Percentiles rank a stretch among this genome's conserved stretches.
These are phyloP conservation scores for Bombus haemorrhoidalis DNA, from an alignment of 1,140 invertebrate genomes.

Conservation along the genomic window DNA sequence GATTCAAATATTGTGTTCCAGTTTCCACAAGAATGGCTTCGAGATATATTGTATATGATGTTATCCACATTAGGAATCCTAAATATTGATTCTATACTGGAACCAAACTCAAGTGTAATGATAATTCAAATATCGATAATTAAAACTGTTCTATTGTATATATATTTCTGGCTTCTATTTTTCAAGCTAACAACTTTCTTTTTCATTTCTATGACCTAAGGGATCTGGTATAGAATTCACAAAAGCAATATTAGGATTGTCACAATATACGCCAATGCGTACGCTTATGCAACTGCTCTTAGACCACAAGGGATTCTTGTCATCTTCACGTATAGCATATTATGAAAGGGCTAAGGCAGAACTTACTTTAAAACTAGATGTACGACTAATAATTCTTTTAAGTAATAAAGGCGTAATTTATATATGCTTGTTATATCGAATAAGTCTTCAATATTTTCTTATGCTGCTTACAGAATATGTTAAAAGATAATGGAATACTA, in stretches of 20 bases:
- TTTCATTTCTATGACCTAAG: slow-evolving; percentile 68
- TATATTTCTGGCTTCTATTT: too few relatives aligned
- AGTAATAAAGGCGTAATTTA: not conserved
- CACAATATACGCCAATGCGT: slow-evolving; percentile 77
- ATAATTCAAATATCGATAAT: too few relatives aligned
- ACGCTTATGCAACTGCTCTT: slow-evolving; percentile 77
- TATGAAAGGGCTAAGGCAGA: slow-evolving; percentile 73
- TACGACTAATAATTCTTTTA: not conserved
- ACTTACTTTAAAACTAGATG: slow-evolving; percentile 75
- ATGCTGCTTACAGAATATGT: slow-evolving; percentile 78
- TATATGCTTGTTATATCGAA: not conserved
- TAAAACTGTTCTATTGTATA: too few relatives aligned
- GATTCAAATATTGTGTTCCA: slow-evolving; percentile 25
- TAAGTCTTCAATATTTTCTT: not conserved
- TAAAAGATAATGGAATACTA: slow-evolving; percentile 88
- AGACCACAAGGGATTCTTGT: slow-evolving; percentile 78
- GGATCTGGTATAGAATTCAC: slow-evolving; percentile 78
- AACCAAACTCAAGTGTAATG: too few relatives aligned
- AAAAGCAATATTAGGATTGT: slow-evolving; percentile 79
- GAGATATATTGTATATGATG: accelerated
- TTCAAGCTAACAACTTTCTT: not conserved
- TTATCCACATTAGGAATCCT: slow-evolving; percentile 66
- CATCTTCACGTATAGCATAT: slow-evolving; percentile 58
- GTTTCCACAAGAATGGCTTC: slow-evolving; percentile 4
- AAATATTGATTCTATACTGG: too few relatives aligned